Percentiles rank a stretch among this genome's conserved stretches.
These are phyloP conservation scores for Dasyurus viverrinus DNA, from an alignment of 2,113 vertebrate genomes.

Conservation along the genomic window DNA sequence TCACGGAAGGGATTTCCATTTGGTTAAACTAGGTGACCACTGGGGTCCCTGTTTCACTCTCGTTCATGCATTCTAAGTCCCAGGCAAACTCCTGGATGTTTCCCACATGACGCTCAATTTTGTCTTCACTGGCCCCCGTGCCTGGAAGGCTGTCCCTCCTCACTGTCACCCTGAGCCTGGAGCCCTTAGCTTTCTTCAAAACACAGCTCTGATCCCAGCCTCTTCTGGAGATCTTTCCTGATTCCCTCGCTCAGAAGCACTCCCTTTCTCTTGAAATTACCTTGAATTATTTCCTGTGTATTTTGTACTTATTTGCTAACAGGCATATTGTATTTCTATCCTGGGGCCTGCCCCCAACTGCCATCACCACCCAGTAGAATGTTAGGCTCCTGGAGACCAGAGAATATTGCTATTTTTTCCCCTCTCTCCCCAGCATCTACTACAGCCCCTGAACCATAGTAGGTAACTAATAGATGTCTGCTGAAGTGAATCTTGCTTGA, in stretches of 20 bases:
- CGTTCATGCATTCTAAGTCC: too few species aligned
- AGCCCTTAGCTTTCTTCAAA: not conserved
- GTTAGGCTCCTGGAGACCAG: not conserved
- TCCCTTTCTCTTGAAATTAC: not conserved
- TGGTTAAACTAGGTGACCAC: not conserved
- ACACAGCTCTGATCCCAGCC: not conserved
- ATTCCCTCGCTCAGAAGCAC: not conserved
- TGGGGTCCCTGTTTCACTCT: not conserved
- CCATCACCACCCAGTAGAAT: not conserved
- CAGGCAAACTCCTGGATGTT: too few species aligned
- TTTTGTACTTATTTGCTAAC: not conserved
- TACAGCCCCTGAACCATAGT: not conserved
- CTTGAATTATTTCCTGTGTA: not conserved
- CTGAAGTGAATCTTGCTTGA: not conserved
- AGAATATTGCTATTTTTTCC: not conserved
- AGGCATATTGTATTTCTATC: not conserved
- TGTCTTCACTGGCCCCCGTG: too few species aligned
- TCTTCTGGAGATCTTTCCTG: not conserved
- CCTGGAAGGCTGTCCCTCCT: too few species aligned
- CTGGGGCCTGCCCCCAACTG: not conserved
- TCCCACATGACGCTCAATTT: too few species aligned
- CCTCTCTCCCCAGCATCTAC: not conserved
- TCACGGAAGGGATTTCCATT: not conserved
- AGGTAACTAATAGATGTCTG: not conserved
- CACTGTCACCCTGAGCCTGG: too few species aligned